Percentiles rank a stretch among this genome's conserved stretches.
Conservation (phyloP, 1,140 invertebrate species). For the Monochamus saltuarius region DNA sequence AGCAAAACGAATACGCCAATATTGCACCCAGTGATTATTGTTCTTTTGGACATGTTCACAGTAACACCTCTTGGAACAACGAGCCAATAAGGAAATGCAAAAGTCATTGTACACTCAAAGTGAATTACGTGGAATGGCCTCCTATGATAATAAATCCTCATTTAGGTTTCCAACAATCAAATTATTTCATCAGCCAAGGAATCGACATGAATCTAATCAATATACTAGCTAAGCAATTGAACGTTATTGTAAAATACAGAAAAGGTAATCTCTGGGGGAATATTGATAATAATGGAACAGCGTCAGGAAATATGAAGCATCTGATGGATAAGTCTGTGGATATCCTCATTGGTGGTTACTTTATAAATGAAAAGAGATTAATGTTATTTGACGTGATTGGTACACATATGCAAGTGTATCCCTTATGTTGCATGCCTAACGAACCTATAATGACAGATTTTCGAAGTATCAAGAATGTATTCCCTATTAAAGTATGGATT, state of each 20-base stretch:
- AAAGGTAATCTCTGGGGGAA: not conserved
- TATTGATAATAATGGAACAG: not conserved
- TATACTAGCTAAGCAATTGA: constrained; percentile 6
- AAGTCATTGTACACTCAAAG: constrained; percentile 11
- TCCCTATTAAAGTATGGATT: constrained; percentile 3
- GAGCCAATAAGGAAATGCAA: not conserved
- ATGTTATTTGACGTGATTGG: constrained; percentile 1
- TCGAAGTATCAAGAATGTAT: not conserved
- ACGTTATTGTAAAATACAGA: constrained; percentile 5
- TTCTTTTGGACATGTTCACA: constrained; percentile 1
- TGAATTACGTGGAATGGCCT: constrained; percentile 4
- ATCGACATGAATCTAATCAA: constrained; percentile 10
- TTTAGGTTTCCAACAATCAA: not conserved
- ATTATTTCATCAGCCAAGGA: not conserved
- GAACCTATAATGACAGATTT: not conserved
- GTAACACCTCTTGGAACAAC: not conserved
- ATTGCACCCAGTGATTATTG: constrained; percentile 9
- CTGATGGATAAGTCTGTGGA: not conserved
- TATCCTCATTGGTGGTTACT: constrained; percentile 7
- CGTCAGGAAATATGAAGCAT: not conserved
- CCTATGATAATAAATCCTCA: not conserved
- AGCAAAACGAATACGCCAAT: constrained; percentile 27
- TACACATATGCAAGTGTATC: constrained; percentile 9
- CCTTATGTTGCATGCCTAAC: constrained; percentile 10
- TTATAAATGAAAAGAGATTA: not conserved